Base-by-base conservation (phyloP, 2,888 invertebrate genomes). In the Cheilosia soror region DNA sequence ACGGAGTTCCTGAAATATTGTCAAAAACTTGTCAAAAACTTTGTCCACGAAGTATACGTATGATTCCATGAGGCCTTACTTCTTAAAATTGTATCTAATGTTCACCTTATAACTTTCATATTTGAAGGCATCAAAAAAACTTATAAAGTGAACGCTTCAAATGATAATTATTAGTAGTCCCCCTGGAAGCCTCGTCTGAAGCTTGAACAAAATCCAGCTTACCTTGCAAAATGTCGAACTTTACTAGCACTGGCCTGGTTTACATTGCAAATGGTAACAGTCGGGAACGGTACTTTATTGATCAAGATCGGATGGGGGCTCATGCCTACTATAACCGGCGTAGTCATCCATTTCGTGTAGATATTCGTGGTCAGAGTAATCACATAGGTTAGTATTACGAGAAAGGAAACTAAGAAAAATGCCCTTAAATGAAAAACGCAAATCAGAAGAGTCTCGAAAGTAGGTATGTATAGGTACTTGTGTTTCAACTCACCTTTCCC, bases 181-280 rank as follows among this genome's bases (percentile, higher is more conserved):
- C 0, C 20, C 20, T 20, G 2, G 20, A 33, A 33, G 33, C 2
- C 33, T 33, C 7, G 1, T 5, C 2, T 1, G 33, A 33, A 33
- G 33, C 5, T 37, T 31, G 13, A 15, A 15, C 1, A 9, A 9
- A 29, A 29, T 7, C 11, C 5, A 7, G 51, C 47, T 65, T 71
- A 80, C 80, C 15, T 76, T 29, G 51, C 31, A 37, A 62, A 33
- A 7, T 63, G 51, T 29, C 55, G 31, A 44, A 96, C 96, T 82
- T 95, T 95, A 11, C 93, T 93, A 87, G 93, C 95, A 88, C 94
- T 95, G 0, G 95, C 96, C 90, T 96, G 95, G 90, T 97, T 97
- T 93, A 96, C 96, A 89, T 97, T 97, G 91, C 97, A 97, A 72
- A 97, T 94, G 0, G 97, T 97, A 2, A 97, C 92, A 0, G 97